These are phyloP conservation scores for Metaphire vulgaris DNA, from an alignment of 1,140 invertebrate genomes.

Conservation along the genomic window DNA sequence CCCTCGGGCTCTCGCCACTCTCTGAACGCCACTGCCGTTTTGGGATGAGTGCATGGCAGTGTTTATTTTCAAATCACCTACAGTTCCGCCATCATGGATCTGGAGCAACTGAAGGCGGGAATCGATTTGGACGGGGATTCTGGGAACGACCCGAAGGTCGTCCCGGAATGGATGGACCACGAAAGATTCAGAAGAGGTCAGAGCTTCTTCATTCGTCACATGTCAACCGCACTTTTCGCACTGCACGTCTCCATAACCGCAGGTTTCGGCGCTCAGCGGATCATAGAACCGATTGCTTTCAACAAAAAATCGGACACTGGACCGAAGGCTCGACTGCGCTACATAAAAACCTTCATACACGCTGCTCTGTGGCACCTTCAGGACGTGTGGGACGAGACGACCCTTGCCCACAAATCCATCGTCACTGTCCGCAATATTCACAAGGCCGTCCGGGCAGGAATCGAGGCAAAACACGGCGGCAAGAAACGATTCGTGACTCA, in stretches of 20 bases:
- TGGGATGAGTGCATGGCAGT: too few species aligned
- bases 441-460: slow-evolving; percentile 40
- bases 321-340: slow-evolving; percentile 65
- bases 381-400: slow-evolving; percentile 33
- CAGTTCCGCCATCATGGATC: neutral
- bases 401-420: slow-evolving; percentile 34
- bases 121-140: neutral
- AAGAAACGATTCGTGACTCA: slow-evolving; percentile 58
- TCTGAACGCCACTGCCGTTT: too few species aligned
- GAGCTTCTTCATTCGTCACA: slow-evolving; percentile 3
- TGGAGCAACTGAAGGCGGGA: slow-evolving; percentile 9
- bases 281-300: slow-evolving; percentile 46
- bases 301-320: slow-evolving; percentile 53
- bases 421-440: slow-evolving; percentile 53
- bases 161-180: slow-evolving; percentile 1
- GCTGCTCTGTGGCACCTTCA: slow-evolving; percentile 62
- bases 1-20: too few species aligned
- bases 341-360: slow-evolving; percentile 66
- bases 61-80: too few species aligned
- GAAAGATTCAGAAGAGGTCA: slow-evolving; percentile 12
- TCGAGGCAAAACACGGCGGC: slow-evolving; percentile 52
- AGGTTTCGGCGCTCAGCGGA: slow-evolving; percentile 33
- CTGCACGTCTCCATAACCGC: slow-evolving; percentile 30
- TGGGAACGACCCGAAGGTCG: neutral
- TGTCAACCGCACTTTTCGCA: neutral